Conservation (phyloP, 2,113 vertebrate species). For the Hydrochoerus hydrochaeris region DNA sequence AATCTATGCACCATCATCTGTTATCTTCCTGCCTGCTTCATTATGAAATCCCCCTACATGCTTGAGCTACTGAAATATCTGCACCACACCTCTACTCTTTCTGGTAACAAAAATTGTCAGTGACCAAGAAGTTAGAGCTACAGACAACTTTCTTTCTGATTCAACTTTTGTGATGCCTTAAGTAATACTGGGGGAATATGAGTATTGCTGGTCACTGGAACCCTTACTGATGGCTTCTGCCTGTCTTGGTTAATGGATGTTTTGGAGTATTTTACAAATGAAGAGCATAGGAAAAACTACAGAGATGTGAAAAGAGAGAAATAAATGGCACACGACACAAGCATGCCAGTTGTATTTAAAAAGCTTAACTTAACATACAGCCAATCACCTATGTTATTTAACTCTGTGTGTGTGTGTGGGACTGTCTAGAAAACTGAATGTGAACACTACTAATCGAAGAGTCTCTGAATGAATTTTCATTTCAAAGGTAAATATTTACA, state of each 20-base stretch:
- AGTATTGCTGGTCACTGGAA: too few species aligned
- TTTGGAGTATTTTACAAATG: neutral
- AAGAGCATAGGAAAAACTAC: neutral
- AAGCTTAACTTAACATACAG: neutral
- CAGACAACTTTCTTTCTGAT: neutral
- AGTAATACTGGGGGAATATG: accelerated
- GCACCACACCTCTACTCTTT: neutral
- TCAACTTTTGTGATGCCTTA: neutral
- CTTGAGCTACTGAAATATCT: slow-evolving; percentile 9
- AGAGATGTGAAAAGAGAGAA: neutral
- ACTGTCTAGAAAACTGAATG: neutral
- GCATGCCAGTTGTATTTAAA: neutral
- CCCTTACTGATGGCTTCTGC: neutral
- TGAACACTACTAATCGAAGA: neutral
- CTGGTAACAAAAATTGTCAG: neutral
- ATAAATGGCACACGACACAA: neutral
- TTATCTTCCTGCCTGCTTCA: slow-evolving; percentile 69
- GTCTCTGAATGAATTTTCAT: neutral
- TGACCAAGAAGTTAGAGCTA: neutral
- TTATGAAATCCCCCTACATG: slow-evolving; percentile 33
- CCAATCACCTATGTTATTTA: neutral
- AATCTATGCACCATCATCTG: slow-evolving; percentile 60
- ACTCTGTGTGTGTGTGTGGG: neutral
- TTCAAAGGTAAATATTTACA: slow-evolving; percentile 48
- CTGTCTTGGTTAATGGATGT: neutral